Conservation (phyloP, 2,888 invertebrate genomes). For the Drosophila multiciliata region DNA sequence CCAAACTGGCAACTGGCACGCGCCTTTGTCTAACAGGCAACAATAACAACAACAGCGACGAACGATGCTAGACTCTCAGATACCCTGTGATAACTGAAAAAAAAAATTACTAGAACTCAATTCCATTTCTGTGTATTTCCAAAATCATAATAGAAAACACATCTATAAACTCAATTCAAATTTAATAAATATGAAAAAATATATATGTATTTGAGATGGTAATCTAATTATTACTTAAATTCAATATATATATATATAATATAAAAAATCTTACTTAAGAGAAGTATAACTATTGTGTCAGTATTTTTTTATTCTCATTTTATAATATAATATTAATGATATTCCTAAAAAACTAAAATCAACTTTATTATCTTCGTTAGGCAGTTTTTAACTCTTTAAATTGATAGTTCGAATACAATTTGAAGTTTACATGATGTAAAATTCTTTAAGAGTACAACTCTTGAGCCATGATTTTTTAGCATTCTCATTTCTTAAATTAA, state of each 20-base stretch:
- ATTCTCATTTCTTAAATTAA: background rate
- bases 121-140: rapidly evolving
- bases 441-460: background rate
- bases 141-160: too few relatives aligned
- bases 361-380: background rate
- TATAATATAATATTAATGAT: background rate
- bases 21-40: constrained; percentile 54
- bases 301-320: background rate
- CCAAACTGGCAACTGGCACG: constrained; percentile 55
- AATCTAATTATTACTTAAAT: background rate
- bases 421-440: background rate
- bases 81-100: constrained; percentile 7
- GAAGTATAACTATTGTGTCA: background rate
- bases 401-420: background rate
- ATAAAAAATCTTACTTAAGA: background rate
- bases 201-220: background rate
- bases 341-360: too few relatives aligned
- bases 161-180: too few relatives aligned
- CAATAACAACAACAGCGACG: background rate
- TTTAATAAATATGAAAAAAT: too few relatives aligned
- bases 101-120: background rate
- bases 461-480: background rate
- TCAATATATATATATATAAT: background rate
- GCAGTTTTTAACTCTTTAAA: background rate
- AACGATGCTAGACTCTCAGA: background rate